Conservation (phyloP, 2,113 vertebrate species). For the Pseudopodoces humilis region DNA sequence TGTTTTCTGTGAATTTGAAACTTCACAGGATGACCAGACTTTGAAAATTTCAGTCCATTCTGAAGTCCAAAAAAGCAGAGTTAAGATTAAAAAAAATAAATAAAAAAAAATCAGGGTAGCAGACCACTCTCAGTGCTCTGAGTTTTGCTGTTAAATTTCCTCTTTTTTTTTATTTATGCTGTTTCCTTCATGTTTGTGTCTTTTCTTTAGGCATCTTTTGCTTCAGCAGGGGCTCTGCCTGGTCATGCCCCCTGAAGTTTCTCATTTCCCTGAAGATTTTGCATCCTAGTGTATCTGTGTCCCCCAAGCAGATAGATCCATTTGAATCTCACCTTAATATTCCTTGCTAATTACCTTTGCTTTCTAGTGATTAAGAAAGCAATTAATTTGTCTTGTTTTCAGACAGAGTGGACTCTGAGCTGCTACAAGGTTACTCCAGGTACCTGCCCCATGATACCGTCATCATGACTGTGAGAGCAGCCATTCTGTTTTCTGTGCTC, state of each 20-base stretch:
- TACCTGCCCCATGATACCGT: slow-evolving; percentile 83
- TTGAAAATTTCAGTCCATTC: neutral
- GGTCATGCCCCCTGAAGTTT: neutral
- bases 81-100: neutral
- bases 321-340: neutral
- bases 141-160: neutral
- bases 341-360: neutral
- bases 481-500: slow-evolving; percentile 87
- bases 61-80: neutral
- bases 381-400: slow-evolving; percentile 20
- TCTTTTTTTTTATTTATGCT: neutral
- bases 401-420: slow-evolving; percentile 88
- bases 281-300: neutral
- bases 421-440: slow-evolving; percentile 82
- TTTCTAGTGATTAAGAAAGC: neutral
- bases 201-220: neutral
- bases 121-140: neutral
- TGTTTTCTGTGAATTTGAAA: neutral
- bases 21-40: neutral
- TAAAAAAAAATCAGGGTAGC: neutral
- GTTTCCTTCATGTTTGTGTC: neutral
- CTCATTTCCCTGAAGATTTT: neutral
- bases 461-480: slow-evolving; percentile 85
- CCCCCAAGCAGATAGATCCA: neutral
- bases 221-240: neutral